A percentile compares a stretch with the other conserved stretches of the same genome.
Conservation (phyloP, 2,113 vertebrate species). For the Corydoras sp. region DNA sequence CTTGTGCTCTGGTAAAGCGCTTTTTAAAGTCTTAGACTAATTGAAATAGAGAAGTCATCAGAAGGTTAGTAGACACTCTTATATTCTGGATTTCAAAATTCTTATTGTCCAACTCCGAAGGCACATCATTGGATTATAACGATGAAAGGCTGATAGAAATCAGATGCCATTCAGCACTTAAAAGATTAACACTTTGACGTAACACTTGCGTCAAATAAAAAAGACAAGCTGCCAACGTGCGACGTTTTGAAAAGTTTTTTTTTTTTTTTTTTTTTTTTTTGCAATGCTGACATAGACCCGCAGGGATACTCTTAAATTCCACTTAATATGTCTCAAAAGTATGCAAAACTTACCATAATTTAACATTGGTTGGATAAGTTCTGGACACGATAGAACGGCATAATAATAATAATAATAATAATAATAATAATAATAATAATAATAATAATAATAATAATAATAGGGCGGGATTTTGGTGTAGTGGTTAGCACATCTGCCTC, state of each 20-base stretch:
- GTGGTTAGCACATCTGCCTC: too few species aligned
- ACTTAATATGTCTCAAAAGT: too few species aligned
- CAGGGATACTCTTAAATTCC: too few species aligned
- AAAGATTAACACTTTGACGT: not conserved
- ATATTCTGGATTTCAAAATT: not conserved
- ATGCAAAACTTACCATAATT: too few species aligned
- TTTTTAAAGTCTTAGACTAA: not conserved
- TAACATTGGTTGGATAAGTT: too few species aligned
- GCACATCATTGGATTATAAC: not conserved
- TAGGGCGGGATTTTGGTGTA: too few species aligned
- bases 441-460: too few species aligned
- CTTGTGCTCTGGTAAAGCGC: not conserved
- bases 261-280: not conserved
- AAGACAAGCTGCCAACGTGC: not conserved
- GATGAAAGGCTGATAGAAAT: not conserved
- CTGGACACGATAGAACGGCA: too few species aligned
- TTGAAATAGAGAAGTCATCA: not conserved
- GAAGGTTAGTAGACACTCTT: not conserved
- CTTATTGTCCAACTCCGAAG: not conserved
- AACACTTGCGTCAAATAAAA: not conserved
- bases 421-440: too few species aligned
- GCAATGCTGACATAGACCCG: not conserved
- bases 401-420: too few species aligned
- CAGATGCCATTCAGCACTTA: not conserved
- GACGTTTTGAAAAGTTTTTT: not conserved